phyloP scores from a whole-genome alignment of 2,888 invertebrate species.

The Drosophila macrothrix region DNA sequence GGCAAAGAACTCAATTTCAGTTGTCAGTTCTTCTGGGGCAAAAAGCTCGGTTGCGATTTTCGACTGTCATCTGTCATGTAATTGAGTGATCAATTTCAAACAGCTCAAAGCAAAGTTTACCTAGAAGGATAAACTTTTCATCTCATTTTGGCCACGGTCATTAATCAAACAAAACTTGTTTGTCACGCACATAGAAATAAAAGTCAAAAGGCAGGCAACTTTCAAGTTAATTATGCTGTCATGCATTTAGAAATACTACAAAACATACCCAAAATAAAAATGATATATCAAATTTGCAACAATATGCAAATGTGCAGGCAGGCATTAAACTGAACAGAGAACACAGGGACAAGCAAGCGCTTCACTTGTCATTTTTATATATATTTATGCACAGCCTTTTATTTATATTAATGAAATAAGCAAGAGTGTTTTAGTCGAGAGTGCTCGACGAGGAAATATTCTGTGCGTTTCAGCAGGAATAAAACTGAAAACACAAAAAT shows the following conservation, averaged over 20 bases:
- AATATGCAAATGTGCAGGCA: conserved; percentile 32
- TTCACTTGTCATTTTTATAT: conserved; percentile 60
- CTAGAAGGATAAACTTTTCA: conserved; percentile 36
- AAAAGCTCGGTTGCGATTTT: conserved; percentile 12
- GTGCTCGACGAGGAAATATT: not conserved
- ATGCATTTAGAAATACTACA: conserved; percentile 46
- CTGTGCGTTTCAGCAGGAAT: not conserved
- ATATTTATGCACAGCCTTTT: conserved; percentile 44
- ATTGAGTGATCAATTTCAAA: conserved; percentile 73
- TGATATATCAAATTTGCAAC: conserved; percentile 27
- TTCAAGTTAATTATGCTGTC: conserved; percentile 76
- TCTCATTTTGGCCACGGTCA: conserved; percentile 44
- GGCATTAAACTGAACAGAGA: not conserved
- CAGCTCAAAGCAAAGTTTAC: conserved; percentile 28
- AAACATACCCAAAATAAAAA: conserved; percentile 8
- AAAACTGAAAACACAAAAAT: not conserved
- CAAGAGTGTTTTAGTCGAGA: not conserved
- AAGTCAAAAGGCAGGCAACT: conserved; percentile 26
- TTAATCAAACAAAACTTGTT: conserved; percentile 47
- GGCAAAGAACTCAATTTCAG: conserved; percentile 34
- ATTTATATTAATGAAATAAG: conserved; percentile 49
- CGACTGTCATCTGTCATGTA: conserved; percentile 70
- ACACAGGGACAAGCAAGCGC: conserved; percentile 5
- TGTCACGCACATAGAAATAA: conserved; percentile 27
- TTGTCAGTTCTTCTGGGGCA: conserved; percentile 20